Evolutionary conservation across 2,888 invertebrate species (phyloP).

Genomic region (Microplitis manilae): DNA sequence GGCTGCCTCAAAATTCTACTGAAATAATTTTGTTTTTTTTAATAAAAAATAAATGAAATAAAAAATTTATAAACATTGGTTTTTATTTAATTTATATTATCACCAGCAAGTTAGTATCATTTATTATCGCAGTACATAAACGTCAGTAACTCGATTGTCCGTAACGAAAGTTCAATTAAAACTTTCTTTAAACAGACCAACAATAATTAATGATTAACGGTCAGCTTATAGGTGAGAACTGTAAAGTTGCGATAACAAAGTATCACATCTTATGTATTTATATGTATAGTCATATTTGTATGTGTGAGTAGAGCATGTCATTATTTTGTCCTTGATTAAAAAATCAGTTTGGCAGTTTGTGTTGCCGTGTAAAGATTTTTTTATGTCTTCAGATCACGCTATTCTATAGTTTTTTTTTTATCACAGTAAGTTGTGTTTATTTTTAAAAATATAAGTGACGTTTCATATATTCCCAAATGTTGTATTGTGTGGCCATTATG

Average conservation of each 20-base stretch:
- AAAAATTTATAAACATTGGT: neutral
- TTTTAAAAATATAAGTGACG: too few species aligned
- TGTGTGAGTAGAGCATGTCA: neutral
- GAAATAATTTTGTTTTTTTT: neutral
- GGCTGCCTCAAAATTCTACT: neutral
- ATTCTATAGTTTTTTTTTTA: neutral
- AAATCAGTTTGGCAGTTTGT: neutral
- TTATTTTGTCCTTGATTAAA: neutral
- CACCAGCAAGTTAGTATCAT: neutral
- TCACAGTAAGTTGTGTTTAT: too few species aligned
- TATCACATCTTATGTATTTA: neutral
- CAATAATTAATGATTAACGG: slow-evolving; percentile 45
- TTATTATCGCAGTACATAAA: slow-evolving; percentile 46
- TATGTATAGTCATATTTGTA: neutral
- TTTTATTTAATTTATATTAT: neutral
- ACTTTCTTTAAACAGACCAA: slow-evolving; percentile 53
- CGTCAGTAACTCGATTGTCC: slow-evolving; percentile 46
- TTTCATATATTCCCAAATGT: too few species aligned
- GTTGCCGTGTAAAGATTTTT: neutral
- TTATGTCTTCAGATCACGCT: neutral
- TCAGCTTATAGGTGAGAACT: neutral
- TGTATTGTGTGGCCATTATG: too few species aligned
- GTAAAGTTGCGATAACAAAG: slow-evolving; percentile 24
- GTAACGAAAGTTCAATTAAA: slow-evolving; percentile 56
- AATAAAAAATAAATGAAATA: neutral